These are phyloP conservation scores for Solen grandis DNA, from an alignment of 1,140 invertebrate genomes.

Conservation along the genomic window DNA sequence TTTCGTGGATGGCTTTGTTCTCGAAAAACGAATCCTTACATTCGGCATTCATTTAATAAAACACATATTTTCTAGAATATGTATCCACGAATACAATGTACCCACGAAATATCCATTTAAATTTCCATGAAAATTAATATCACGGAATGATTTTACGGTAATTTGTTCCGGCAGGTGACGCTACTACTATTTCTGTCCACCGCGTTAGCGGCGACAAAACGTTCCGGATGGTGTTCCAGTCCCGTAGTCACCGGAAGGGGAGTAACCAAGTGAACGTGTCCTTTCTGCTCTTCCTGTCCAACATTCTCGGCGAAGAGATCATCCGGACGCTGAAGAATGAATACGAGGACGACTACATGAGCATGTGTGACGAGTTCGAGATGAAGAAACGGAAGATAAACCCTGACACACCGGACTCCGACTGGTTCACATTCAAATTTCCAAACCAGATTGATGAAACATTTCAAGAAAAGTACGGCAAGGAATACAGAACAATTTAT, in stretches of 20 bases:
- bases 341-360: conserved; percentile 21
- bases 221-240: conserved; percentile 14
- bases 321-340: conserved; percentile 6
- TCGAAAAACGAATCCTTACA: not conserved
- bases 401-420: not conserved
- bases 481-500: not conserved
- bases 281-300: conserved; percentile 12
- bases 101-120: too few species aligned
- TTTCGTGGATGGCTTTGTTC: not conserved
- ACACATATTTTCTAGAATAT: not conserved
- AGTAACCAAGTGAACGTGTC: conserved; percentile 15
- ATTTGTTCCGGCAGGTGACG: not conserved
- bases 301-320: conserved; percentile 19
- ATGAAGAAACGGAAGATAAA: conserved; percentile 17
- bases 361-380: conserved; percentile 17
- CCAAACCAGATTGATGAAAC: conserved; percentile 27
- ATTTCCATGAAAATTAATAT: too few species aligned
- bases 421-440: conserved; percentile 2
- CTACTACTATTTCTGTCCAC: conserved; percentile 13
- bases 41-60: not conserved
- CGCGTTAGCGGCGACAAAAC: conserved; percentile 16
- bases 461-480: conserved; percentile 2
- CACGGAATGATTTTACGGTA: not conserved
- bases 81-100: not conserved
- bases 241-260: conserved; percentile 4